A percentile compares a stretch with the other conserved stretches of the same genome.
Evolutionary conservation across 2,113 vertebrate species (phyloP).

Genomic region (Pelvicachromis taeniatus): DNA sequence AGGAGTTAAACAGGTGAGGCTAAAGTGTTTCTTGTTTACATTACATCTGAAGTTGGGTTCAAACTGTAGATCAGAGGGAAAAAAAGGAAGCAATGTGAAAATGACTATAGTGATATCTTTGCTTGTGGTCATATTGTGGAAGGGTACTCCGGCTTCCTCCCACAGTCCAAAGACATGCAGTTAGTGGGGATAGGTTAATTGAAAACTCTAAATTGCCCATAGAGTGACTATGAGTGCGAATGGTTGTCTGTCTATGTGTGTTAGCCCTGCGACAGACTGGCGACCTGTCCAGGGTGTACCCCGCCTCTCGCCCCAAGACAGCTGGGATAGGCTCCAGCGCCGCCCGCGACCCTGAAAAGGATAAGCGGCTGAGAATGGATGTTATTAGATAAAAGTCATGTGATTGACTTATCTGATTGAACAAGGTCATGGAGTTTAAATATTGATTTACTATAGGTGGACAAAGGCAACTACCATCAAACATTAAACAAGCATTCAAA

Average conservation of each 20-base stretch:
- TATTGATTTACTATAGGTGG: not conserved
- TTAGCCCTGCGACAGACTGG: no score
- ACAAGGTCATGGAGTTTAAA: not conserved
- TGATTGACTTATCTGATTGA: not conserved
- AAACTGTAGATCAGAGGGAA: accelerated
- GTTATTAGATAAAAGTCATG: not conserved
- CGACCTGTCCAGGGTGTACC: no score
- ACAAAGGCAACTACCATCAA: not conserved
- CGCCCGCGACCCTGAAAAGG: no score
- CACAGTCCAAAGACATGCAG: no score
- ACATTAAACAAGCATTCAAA: not conserved
- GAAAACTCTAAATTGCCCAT: no score
- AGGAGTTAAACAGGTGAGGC: not conserved
- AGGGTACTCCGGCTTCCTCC: no score
- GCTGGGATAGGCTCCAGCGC: no score
- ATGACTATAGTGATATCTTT: not conserved
- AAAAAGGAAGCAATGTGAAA: not conserved
- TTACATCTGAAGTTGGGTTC: not conserved
- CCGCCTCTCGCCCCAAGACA: no score
- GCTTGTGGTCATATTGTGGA: accelerated
- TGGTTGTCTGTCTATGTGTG: no score
- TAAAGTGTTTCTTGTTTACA: not conserved
- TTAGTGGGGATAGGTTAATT: no score
- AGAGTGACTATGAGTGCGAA: no score
- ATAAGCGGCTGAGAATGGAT: no score